Percentiles rank a stretch among this genome's conserved stretches.
phyloP scores from a whole-genome alignment of 2,888 invertebrate genomes.

The Halocaridina rubra region DNA sequence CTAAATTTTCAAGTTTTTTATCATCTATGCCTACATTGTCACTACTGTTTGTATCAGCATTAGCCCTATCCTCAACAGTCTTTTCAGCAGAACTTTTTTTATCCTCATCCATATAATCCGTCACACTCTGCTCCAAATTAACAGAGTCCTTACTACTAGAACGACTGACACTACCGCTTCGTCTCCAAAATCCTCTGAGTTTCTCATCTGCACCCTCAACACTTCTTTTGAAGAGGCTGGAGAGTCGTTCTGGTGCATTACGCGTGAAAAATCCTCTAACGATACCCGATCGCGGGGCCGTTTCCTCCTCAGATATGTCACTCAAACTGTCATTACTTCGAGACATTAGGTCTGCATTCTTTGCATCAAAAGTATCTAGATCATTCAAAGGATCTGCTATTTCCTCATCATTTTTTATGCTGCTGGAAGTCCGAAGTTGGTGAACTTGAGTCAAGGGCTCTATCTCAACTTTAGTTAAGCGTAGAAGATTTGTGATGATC shows the following conservation, averaged over 20 bases:
- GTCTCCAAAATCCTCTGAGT: slow-evolving; percentile 47
- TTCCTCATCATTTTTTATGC: neutral
- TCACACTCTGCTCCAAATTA: slow-evolving; percentile 25
- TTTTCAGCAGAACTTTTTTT: neutral
- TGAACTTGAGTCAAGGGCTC: slow-evolving; percentile 30
- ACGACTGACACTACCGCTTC: slow-evolving; percentile 21
- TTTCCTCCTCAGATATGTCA: slow-evolving; percentile 44
- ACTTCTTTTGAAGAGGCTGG: slow-evolving; percentile 51
- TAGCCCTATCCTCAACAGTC: neutral
- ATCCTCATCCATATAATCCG: slow-evolving; percentile 16
- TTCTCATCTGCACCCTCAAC: slow-evolving; percentile 59
- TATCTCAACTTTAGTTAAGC: slow-evolving; percentile 38
- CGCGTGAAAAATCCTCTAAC: slow-evolving; percentile 52
- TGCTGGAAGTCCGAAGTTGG: neutral
- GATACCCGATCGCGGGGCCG: neutral
- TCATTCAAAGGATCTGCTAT: neutral
- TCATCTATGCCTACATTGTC: neutral
- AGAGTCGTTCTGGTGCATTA: slow-evolving; percentile 57
- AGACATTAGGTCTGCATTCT: neutral
- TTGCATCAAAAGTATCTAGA: neutral
- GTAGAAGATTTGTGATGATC: slow-evolving; percentile 51
- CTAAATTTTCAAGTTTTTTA: neutral
- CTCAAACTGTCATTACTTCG: slow-evolving; percentile 43
- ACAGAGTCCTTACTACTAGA: slow-evolving; percentile 53
- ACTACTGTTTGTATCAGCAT: neutral